These are phyloP conservation scores for Leucophenga maculata DNA, from an alignment of 2,888 invertebrate species.

Conservation along the genomic window DNA sequence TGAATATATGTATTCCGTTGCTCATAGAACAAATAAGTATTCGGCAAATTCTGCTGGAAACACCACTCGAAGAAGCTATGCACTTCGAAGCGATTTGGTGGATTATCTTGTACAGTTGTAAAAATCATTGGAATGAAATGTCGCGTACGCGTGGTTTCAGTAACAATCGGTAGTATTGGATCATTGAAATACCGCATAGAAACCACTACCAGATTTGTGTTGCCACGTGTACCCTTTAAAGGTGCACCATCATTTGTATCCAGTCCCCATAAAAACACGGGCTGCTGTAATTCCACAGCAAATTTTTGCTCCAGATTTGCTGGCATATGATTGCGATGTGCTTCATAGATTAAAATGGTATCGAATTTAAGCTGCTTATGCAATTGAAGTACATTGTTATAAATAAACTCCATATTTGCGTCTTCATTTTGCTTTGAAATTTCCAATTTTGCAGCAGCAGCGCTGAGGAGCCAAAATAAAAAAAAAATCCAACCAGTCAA, in stretches of 20 bases:
- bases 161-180: constrained; percentile 21
- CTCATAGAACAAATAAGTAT: background rate
- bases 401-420: background rate
- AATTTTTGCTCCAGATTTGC: background rate
- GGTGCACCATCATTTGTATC: background rate
- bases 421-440: background rate
- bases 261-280: background rate
- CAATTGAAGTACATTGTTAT: background rate
- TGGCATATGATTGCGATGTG: no score
- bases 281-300: background rate
- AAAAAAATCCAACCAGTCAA: background rate
- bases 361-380: background rate
- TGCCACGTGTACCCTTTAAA: background rate
- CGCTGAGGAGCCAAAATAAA: background rate
- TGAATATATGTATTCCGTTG: background rate
- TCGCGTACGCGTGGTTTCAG: constrained; percentile 5
- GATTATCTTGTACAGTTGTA: constrained; percentile 9
- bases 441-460: background rate
- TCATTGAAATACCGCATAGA: constrained; percentile 1
- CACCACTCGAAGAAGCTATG: background rate
- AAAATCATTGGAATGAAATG: constrained; percentile 30
- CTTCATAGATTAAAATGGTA: background rate
- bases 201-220: background rate
- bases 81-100: background rate
- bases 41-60: background rate